These are phyloP conservation scores for Chrysoperla carnea DNA, from an alignment of 1,140 invertebrate genomes.

Conservation along the genomic window DNA sequence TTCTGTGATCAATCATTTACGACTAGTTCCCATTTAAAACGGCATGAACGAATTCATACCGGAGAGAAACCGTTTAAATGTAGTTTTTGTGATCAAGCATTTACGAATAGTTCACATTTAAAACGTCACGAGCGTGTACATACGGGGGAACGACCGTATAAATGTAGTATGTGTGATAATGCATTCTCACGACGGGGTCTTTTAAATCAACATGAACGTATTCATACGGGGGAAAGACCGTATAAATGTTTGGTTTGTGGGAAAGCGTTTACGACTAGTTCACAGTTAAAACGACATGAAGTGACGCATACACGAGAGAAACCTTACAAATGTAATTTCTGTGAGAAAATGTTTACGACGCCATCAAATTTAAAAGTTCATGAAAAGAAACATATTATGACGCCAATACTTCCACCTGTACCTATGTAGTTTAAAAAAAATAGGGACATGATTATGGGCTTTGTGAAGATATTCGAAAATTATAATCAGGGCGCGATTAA, in stretches of 20 bases:
- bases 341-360: constrained; percentile 39
- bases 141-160: constrained; percentile 39
- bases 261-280: constrained; percentile 36
- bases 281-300: constrained; percentile 40
- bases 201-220: constrained; percentile 44
- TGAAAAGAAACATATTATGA: too few relatives aligned
- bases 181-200: constrained; percentile 47
- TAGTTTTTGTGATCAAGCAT: constrained; percentile 50
- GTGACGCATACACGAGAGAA: constrained; percentile 34
- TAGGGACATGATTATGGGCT: too few relatives aligned
- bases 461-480: too few relatives aligned
- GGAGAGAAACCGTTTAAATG: constrained; percentile 57
- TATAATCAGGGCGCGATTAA: too few relatives aligned
- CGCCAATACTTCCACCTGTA: too few relatives aligned
- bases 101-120: constrained; percentile 45
- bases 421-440: too few relatives aligned
- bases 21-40: too few relatives aligned
- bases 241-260: constrained; percentile 46
- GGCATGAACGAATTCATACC: constrained; percentile 35
- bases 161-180: constrained; percentile 42
- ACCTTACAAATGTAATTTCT: constrained; percentile 43
- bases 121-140: constrained; percentile 55
- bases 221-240: constrained; percentile 41
- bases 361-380: constrained; percentile 10
- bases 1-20: too few relatives aligned